Base-by-base conservation (phyloP, 2,888 invertebrate genomes). In the Drosophila bunnanda region DNA sequence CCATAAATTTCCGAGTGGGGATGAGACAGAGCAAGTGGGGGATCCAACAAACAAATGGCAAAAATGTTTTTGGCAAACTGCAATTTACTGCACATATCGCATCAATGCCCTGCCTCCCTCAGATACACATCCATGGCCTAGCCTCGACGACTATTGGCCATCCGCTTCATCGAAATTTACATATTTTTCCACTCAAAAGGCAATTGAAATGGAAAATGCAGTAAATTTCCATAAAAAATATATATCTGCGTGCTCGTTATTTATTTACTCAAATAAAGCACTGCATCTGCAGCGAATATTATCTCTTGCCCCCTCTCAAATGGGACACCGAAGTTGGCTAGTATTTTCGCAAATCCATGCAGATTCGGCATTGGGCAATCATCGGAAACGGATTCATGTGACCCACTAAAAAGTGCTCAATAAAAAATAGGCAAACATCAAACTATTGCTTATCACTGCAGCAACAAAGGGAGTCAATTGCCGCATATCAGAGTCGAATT, bases 101-200 rank as follows among this genome's bases (percentile, higher is more conserved):
- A 41, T 67, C 68, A 39, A 38, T 66, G 57, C 57, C 34, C 30
- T 44, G 55, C 54, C 32, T 15, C 17, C 65, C 25, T 22, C 2
- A 4, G 32, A 66, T 46, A 36, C 54, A 65, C 68, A 57, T 68
- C 48, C 36, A 36, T 36, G 56, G 52, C 20, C 39, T 56, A 65
- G 69, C 52, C 66, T 46, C 66, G 20, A 58, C 69, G 43, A 61
- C 69, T 55, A 50, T 56, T 67, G 58, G 66, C 61, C 67, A 62
- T 48, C 36, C 75, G 57, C 74, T 53, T 79, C 54, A 48, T 50
- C 62, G 75, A 79, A 78, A 87, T 84, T 84, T 84, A 85, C 88
- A 88, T 84, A 88, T 88, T 87, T 84, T 88, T 80, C 77, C 80
- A 84, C 85, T 84, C 83, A 82, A 82, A 87, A 84, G 77, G 75